Evolutionary conservation across 2,888 invertebrate species (phyloP).

Genomic region (Camponotus fellah): DNA sequence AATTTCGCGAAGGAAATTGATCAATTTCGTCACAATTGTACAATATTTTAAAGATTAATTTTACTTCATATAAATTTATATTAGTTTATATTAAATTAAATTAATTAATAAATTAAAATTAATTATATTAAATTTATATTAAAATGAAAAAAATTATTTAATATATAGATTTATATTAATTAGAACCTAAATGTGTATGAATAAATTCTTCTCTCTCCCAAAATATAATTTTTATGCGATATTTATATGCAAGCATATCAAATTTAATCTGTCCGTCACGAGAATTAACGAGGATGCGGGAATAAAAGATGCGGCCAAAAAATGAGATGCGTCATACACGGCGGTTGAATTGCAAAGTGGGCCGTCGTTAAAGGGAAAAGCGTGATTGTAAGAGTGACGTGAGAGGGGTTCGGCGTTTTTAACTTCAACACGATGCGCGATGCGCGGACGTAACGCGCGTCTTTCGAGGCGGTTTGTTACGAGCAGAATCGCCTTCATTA

Average conservation of each 20-base stretch:
- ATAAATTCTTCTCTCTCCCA: background rate
- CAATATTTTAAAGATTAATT: background rate
- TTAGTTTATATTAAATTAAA: no score
- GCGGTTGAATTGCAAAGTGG: conserved; percentile 42
- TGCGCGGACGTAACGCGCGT: conserved; percentile 5
- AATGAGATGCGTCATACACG: conserved; percentile 27
- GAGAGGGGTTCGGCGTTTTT: background rate
- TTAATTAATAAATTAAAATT: no score
- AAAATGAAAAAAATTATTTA: background rate
- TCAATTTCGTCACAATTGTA: background rate
- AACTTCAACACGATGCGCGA: background rate
- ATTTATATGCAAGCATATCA: background rate
- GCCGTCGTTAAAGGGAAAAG: conserved; percentile 22
- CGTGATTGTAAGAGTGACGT: conserved; percentile 33
- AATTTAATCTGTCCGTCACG: conserved; percentile 8
- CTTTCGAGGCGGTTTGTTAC: conserved; percentile 69
- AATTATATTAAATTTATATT: no score
- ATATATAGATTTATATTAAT: background rate
- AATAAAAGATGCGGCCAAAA: conserved; percentile 14
- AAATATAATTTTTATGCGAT: conserved; percentile 25
- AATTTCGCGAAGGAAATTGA: conserved; percentile 45
- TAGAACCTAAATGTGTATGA: background rate
- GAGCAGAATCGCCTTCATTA: conserved; percentile 75
- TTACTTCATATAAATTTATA: no score
- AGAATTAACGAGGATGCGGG: conserved; percentile 8